phyloP scores from a whole-genome alignment of 2,113 vertebrate genomes.

The Girardinichthys multiradiatus region DNA sequence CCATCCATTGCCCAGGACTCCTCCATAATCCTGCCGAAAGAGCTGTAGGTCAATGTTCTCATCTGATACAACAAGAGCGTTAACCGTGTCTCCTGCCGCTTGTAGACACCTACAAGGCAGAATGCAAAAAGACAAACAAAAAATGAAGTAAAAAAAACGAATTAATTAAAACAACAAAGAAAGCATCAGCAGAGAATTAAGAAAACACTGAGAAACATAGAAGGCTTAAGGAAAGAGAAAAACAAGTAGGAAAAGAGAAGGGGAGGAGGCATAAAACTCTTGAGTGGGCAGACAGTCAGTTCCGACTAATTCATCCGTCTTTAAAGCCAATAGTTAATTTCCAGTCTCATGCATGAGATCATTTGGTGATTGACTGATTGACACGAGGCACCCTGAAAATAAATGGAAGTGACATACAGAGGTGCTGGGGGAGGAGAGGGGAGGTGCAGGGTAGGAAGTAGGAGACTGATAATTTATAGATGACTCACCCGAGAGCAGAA shows the following conservation, averaged over 20 bases:
- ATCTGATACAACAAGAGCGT: slow-evolving; percentile 91
- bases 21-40: slow-evolving; percentile 88
- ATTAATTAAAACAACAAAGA: slow-evolving; percentile 7
- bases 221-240: neutral
- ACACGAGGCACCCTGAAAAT: slow-evolving; percentile 58
- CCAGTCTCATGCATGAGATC: slow-evolving; percentile 70
- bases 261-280: neutral
- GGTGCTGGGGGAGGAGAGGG: slow-evolving; percentile 43
- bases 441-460: slow-evolving; percentile 26
- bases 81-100: slow-evolving; percentile 93
- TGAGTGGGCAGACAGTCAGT: slow-evolving; percentile 51
- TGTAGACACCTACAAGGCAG: slow-evolving; percentile 88
- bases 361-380: slow-evolving; percentile 71
- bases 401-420: slow-evolving; percentile 69
- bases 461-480: slow-evolving; percentile 63
- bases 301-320: slow-evolving; percentile 55
- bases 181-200: neutral
- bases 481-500: slow-evolving; percentile 92
- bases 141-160: slow-evolving; percentile 11
- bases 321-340: slow-evolving; percentile 70
- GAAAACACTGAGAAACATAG: neutral
- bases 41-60: slow-evolving; percentile 87
- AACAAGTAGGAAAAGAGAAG: neutral
- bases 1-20: slow-evolving; percentile 98
- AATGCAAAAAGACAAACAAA: slow-evolving; percentile 32